Evolutionary conservation across 53 echinoderm and acorn worm species (phyloP).

Genomic region (Holothuria scabra): DNA sequence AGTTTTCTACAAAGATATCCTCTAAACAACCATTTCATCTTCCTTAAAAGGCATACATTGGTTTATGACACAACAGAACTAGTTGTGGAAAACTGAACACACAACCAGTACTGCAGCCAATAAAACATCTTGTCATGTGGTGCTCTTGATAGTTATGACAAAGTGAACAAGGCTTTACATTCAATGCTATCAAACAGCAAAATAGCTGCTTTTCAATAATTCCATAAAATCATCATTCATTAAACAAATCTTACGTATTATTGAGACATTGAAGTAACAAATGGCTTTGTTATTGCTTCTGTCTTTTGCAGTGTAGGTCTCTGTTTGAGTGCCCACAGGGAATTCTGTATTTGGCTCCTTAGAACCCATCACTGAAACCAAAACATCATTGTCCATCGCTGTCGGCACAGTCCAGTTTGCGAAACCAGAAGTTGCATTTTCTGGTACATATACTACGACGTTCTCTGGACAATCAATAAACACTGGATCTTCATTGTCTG

Average conservation of each 20-base stretch:
- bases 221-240: no score
- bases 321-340: constrained; percentile 32
- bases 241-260: constrained; percentile 39
- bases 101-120: no score
- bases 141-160: no score
- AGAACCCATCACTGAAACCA: not conserved
- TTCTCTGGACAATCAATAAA: not conserved
- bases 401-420: constrained; percentile 51
- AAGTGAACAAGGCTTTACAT: no score
- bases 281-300: constrained; percentile 10
- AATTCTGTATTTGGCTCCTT: constrained; percentile 29
- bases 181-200: no score
- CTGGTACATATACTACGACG: not conserved
- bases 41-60: no score
- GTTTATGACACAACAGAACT: no score
- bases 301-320: constrained; percentile 55
- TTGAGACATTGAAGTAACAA: constrained; percentile 51
- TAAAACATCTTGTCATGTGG: no score
- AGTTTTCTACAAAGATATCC: no score
- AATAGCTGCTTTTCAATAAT: no score
- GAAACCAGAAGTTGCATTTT: constrained; percentile 46
- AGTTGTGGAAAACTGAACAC: no score
- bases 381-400: constrained; percentile 51
- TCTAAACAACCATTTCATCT: no score
- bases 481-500: not conserved